Evolutionary conservation across 2,888 invertebrate genomes (phyloP), one percentile per base, ranked within the genome.

Genomic region (Lymantria dispar): DNA sequence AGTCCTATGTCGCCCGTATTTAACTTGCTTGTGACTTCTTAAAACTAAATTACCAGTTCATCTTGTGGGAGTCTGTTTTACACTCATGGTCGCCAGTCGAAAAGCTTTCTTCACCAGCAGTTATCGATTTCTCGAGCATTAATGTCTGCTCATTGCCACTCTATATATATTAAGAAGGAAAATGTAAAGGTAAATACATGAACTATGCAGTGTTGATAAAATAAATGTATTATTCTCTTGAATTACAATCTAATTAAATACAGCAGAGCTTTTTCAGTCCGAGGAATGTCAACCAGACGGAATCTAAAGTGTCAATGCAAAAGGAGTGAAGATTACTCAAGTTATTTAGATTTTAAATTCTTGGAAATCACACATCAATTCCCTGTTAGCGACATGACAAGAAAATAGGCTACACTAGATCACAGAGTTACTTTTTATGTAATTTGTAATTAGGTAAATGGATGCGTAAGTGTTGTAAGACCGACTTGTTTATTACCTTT

Each of bases 321-420:
- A 73, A 48, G 58, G 64, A 60, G 54, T 58, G 68, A 64, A 68
- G 62, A 70, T 69, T 68, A 72, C 64, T 58, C 50, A 61, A 62
- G 63, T 56, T 64, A 62, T 63, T 54, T 60, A 64, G 61, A 66
- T 62, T 71, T 54, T 62, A 68, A 66, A 65, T 62, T 56, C 63
- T 47, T 62, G 58, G 72, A 72, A 72, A 64, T 62, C 62, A 62
- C 68, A 64, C 68, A 66, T 74, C 72, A 72, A 70, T 71, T 62
- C 65, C 68, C 55, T 72, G 70, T 72, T 68, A 72, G 68, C 58
- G 30, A 57, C 58, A 61, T 67, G 74, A 74, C 73, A 71, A 61
- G 71, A 66, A 74, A 73, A 74, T 74, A 71, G 56, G 57, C 61
- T 56, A 41, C 51, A 47, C 55, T 60, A 56, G 61, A 56, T 46